Evolutionary conservation across 37 sponge, comb jelly and placozoan genomes (phyloP).

Genomic region (Halisarca cf. caerulea): DNA sequence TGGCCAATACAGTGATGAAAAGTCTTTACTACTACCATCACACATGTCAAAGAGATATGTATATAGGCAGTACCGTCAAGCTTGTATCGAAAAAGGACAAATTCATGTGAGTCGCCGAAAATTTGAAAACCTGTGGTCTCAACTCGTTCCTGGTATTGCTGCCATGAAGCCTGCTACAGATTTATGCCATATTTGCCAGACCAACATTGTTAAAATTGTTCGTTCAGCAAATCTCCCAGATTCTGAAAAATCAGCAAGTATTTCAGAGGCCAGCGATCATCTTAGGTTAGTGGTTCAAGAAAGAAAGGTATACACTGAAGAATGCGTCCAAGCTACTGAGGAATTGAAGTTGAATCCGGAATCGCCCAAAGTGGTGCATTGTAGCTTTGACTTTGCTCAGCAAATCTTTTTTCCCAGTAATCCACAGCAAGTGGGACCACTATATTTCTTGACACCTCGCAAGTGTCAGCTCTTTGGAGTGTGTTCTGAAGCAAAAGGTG

Average conservation of each 20-base stretch:
- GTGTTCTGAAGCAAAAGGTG: constrained; percentile 16
- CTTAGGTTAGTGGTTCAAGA: neutral
- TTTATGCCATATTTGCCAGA: constrained; percentile 15
- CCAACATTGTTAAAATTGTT: constrained; percentile 13
- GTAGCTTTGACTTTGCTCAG: constrained; percentile 41
- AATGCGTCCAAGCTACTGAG: neutral
- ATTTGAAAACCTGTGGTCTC: constrained; percentile 8
- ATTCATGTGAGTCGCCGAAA: constrained; percentile 5
- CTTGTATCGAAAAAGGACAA: neutral
- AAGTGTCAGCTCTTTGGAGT: constrained; percentile 35
- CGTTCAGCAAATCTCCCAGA: constrained; percentile 21
- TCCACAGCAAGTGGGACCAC: constrained; percentile 31
- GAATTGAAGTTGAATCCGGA: neutral
- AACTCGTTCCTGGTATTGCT: neutral
- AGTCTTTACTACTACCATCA: constrained; percentile 1
- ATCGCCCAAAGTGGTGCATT: neutral
- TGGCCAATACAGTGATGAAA: constrained; percentile 11
- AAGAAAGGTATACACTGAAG: constrained; percentile 5
- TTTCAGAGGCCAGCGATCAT: neutral
- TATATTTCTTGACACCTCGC: constrained; percentile 3
- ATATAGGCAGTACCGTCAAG: neutral
- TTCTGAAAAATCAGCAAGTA: neutral
- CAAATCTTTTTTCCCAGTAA: constrained; percentile 23
- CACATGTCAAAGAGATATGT: constrained; percentile 24
- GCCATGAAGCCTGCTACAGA: constrained; percentile 24